phyloP scores from a whole-genome alignment of 2,113 vertebrate genomes.

The Platysternon megacephalum region DNA sequence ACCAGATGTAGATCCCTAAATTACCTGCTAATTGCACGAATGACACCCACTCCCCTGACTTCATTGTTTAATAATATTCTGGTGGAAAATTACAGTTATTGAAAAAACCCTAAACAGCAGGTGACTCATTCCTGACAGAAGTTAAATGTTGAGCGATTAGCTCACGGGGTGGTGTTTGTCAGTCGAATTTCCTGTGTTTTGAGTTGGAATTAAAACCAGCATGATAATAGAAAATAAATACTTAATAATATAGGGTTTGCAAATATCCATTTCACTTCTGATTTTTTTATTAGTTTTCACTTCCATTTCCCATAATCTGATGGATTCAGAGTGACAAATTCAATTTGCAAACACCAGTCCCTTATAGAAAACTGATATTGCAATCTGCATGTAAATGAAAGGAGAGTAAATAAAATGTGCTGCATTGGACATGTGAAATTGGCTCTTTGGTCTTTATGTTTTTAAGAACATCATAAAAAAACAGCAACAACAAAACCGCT shows the following conservation, averaged over 20 bases:
- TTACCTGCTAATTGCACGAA: conserved; percentile 51
- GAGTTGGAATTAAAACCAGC: not conserved
- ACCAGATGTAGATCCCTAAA: not conserved
- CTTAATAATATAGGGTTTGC: not conserved
- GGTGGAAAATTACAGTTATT: conserved; percentile 26
- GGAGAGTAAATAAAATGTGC: not conserved
- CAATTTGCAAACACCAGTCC: not conserved
- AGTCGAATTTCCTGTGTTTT: not conserved
- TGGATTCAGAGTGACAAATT: not conserved
- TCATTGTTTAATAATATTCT: conserved; percentile 2
- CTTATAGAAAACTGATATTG: not conserved
- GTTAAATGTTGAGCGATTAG: conserved; percentile 23
- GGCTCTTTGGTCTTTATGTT: not conserved
- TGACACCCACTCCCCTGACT: not conserved
- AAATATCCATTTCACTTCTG: not conserved
- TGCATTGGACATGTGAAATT: not conserved
- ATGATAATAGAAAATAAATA: conserved; percentile 17
- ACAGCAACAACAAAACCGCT: not conserved
- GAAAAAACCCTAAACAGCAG: not conserved
- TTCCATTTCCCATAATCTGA: conserved; percentile 36
- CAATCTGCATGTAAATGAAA: not conserved
- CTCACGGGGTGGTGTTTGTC: not conserved
- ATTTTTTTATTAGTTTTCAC: not conserved
- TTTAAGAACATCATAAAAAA: not conserved
- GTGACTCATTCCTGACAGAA: not conserved